phyloP scores from a whole-genome alignment of 92 coral and sea anemone species.

The Pocillopora grandis region DNA sequence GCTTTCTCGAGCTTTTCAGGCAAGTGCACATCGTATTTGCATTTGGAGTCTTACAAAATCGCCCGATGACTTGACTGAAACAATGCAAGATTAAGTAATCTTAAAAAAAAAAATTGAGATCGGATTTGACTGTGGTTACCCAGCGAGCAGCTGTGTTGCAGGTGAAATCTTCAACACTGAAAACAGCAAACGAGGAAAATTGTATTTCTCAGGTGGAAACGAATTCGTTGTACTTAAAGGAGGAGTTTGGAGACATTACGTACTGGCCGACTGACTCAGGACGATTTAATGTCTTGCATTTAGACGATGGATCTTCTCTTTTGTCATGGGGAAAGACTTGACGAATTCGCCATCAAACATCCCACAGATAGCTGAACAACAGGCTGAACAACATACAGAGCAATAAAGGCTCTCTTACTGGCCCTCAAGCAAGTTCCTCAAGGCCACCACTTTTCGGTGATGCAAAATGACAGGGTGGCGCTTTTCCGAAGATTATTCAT shows the following conservation, averaged over 20 bases:
- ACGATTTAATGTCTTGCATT: conserved; percentile 47
- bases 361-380: conserved; percentile 35
- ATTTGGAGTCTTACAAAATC: not conserved
- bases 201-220: conserved; percentile 49
- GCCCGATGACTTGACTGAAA: conserved; percentile 3
- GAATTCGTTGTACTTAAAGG: conserved; percentile 50
- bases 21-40: conserved; percentile 23
- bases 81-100: not conserved
- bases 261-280: conserved; percentile 59
- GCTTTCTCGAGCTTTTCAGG: conserved; percentile 64
- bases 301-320: conserved; percentile 51
- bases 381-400: conserved; percentile 21
- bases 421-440: conserved; percentile 31
- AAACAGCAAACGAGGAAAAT: not conserved
- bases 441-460: conserved; percentile 49
- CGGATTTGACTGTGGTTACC: not conserved
- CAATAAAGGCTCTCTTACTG: conserved; percentile 50
- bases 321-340: conserved; percentile 63
- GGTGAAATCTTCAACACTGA: not conserved
- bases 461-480: conserved; percentile 45
- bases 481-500: conserved; percentile 46
- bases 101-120: too few relatives aligned
- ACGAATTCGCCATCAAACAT: conserved; percentile 17
- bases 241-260: conserved; percentile 53
- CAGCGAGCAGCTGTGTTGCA: conserved; percentile 17